Conservation (phyloP, 1,140 invertebrate species). For the Hylaeus volcanicus region DNA sequence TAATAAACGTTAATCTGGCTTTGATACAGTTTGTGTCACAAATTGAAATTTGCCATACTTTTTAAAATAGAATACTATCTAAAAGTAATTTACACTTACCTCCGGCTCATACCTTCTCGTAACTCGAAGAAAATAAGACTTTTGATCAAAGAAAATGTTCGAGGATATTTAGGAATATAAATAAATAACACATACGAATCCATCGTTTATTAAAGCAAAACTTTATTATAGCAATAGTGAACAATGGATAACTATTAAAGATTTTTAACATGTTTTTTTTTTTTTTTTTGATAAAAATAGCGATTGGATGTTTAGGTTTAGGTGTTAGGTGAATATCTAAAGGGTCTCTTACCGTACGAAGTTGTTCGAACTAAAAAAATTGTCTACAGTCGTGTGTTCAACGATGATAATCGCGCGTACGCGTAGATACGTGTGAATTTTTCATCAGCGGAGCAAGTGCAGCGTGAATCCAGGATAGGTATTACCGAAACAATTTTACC, state of each 20-base stretch:
- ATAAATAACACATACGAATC: conserved; percentile 51
- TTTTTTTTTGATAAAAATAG: conserved; percentile 79
- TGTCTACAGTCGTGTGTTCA: conserved; percentile 57
- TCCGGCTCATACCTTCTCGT: not conserved
- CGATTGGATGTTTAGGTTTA: conserved; percentile 80
- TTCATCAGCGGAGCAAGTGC: conserved; percentile 21
- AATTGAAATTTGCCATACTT: no score
- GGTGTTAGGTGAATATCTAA: conserved; percentile 78
- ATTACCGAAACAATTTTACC: not conserved
- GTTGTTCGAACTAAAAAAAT: conserved; percentile 56
- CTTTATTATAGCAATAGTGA: conserved; percentile 81
- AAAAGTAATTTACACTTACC: conserved; percentile 7
- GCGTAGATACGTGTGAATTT: conserved; percentile 51
- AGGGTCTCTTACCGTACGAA: conserved; percentile 70
- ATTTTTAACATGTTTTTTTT: conserved; percentile 79
- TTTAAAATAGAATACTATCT: not conserved
- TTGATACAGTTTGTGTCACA: no score
- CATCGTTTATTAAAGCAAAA: conserved; percentile 80
- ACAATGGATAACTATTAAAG: conserved; percentile 81
- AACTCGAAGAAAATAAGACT: no score
- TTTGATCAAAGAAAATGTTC: no score
- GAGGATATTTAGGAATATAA: not conserved
- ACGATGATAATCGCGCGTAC: conserved; percentile 57
- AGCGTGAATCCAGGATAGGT: conserved; percentile 50
- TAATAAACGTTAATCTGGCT: no score